Conservation (phyloP, 2,797 vertebrate genomes). For the Hirundo rustica region DNA sequence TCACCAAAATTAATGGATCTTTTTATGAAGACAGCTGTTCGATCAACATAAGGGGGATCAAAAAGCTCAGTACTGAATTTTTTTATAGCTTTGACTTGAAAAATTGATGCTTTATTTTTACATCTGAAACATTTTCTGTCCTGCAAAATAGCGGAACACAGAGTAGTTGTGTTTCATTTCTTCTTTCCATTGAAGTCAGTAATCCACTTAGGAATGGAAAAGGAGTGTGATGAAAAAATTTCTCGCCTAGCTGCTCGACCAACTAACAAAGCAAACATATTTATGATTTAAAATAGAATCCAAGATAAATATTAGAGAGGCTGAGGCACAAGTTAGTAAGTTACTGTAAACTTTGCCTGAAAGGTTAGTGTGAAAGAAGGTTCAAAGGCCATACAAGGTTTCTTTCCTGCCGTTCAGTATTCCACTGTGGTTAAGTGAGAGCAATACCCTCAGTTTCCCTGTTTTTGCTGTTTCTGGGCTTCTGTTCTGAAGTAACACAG, state of each 20-base stretch:
- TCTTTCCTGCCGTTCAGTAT: not conserved
- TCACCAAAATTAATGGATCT: not conserved
- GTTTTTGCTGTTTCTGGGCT: not conserved
- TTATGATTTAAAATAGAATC: not conserved
- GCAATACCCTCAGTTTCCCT: not conserved
- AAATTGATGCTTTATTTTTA: not conserved
- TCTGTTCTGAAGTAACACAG: not conserved
- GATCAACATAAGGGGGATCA: not conserved
- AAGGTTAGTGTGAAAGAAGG: not conserved
- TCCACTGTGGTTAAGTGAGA: not conserved
- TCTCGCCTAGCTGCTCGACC: not conserved
- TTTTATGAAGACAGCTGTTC: slow-evolving; percentile 6
- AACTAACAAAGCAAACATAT: not conserved
- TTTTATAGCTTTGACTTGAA: not conserved
- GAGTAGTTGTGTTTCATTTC: not conserved
- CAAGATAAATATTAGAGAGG: not conserved
- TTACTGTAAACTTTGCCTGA: not conserved
- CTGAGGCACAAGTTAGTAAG: not conserved
- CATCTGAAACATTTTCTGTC: not conserved
- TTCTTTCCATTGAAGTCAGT: not conserved
- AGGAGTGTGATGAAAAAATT: not conserved
- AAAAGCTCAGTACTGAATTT: not conserved
- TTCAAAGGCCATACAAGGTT: not conserved
- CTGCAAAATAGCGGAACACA: not conserved
- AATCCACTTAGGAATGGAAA: not conserved